phyloP scores from a whole-genome alignment of 2,113 vertebrate species.

The Zapornia atra region DNA sequence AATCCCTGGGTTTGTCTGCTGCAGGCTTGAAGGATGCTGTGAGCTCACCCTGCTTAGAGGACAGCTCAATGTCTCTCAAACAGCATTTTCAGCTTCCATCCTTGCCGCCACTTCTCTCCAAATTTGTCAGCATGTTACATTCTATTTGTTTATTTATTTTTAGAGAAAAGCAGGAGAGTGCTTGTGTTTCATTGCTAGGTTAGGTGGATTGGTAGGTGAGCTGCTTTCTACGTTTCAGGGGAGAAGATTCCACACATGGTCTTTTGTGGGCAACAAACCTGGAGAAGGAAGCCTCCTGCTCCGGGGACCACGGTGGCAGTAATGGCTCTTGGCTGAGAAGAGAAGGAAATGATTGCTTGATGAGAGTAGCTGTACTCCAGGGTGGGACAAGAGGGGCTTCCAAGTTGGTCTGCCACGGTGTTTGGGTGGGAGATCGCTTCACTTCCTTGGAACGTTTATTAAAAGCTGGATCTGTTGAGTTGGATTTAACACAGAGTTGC shows the following conservation, averaged over 20 bases:
- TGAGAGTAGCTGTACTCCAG: not conserved
- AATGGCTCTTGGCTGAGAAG: not conserved
- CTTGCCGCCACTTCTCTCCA: not conserved
- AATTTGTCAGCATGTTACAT: not conserved
- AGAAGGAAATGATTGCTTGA: not conserved
- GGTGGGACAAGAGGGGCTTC: not conserved
- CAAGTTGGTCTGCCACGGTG: not conserved
- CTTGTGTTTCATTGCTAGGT: not conserved
- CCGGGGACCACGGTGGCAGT: accelerated
- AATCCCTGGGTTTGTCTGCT: not conserved
- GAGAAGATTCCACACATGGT: not conserved
- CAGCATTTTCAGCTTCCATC: not conserved
- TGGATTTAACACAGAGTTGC: not conserved
- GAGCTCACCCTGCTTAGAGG: not conserved
- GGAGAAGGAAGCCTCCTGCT: not conserved
- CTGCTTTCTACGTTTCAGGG: not conserved
- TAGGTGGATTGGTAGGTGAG: not conserved
- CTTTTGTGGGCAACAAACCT: not conserved
- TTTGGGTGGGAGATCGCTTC: constrained; percentile 3
- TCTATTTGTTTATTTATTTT: too few species aligned
- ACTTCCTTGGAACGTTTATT: not conserved
- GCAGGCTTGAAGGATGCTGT: not conserved
- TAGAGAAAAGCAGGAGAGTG: not conserved
- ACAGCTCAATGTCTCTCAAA: not conserved
- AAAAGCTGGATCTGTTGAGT: not conserved